phyloP scores from a whole-genome alignment of 2,888 invertebrate species.

The Branchipolynoe longqiensis region DNA sequence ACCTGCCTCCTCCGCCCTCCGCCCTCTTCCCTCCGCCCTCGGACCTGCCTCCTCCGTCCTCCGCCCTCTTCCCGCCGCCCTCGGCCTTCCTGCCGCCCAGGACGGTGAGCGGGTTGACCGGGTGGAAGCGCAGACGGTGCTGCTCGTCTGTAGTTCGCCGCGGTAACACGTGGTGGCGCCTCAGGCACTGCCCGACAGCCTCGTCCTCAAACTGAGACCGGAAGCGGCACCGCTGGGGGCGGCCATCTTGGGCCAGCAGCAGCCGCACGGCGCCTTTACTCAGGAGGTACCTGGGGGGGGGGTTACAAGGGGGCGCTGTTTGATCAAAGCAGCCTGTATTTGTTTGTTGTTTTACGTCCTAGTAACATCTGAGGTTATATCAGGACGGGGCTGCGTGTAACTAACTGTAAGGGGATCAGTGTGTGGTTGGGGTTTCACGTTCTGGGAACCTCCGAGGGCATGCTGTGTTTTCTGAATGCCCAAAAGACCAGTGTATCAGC shows the following conservation, averaged over 20 bases:
- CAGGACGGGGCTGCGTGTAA: too few relatives aligned
- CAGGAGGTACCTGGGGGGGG: background rate
- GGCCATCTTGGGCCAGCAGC: background rate
- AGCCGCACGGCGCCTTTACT: background rate
- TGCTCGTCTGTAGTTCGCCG: background rate
- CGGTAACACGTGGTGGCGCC: background rate
- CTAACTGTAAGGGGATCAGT: too few relatives aligned
- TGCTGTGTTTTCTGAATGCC: too few relatives aligned
- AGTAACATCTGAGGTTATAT: too few relatives aligned
- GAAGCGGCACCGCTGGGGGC: background rate
- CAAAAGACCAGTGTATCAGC: too few relatives aligned
- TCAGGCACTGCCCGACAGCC: background rate
- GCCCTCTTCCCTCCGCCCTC: background rate
- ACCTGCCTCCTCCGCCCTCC: background rate
- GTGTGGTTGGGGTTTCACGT: too few relatives aligned
- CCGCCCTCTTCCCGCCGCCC: background rate
- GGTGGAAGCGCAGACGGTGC: background rate
- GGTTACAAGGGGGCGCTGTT: background rate
- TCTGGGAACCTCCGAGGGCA: too few relatives aligned
- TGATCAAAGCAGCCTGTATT: too few relatives aligned
- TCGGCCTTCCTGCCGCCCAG: background rate
- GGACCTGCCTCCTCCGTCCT: background rate
- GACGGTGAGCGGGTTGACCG: background rate
- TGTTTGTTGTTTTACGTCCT: too few relatives aligned
- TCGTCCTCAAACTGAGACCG: conserved; percentile 4